Evolutionary conservation across 2,113 vertebrate genomes (phyloP).

Genomic region (Psittacara wagleri): DNA sequence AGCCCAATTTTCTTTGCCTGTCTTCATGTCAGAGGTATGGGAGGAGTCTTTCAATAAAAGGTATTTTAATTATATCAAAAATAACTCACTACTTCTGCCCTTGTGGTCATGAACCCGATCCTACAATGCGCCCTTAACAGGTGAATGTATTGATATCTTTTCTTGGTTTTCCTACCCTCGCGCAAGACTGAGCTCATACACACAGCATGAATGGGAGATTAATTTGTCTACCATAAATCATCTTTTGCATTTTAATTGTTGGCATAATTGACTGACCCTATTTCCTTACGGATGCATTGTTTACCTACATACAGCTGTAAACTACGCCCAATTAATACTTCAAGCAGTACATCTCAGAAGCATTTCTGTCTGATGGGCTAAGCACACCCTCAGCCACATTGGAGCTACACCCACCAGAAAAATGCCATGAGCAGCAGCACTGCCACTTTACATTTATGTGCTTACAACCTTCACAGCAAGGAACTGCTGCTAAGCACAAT

Average conservation of each 20-base stretch:
- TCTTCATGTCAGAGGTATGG: background rate
- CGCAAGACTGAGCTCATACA: background rate
- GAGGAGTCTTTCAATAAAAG: background rate
- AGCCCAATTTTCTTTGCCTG: background rate
- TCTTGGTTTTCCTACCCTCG: background rate
- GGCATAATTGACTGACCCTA: background rate
- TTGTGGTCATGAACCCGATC: background rate
- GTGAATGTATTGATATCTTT: accelerated
- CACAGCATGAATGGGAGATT: background rate
- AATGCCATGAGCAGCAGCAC: background rate
- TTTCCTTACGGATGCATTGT: background rate
- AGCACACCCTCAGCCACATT: accelerated
- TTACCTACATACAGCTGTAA: background rate
- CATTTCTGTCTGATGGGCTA: background rate
- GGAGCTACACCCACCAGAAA: background rate
- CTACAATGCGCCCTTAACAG: background rate
- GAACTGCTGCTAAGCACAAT: background rate
- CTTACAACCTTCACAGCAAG: background rate
- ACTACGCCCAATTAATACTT: background rate
- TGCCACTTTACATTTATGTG: background rate
- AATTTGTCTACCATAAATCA: background rate
- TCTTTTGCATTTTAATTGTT: background rate
- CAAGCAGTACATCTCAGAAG: background rate
- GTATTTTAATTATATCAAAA: background rate
- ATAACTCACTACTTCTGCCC: background rate